Conservation (phyloP, 2,888 invertebrate species). For the Clostera curtula region DNA sequence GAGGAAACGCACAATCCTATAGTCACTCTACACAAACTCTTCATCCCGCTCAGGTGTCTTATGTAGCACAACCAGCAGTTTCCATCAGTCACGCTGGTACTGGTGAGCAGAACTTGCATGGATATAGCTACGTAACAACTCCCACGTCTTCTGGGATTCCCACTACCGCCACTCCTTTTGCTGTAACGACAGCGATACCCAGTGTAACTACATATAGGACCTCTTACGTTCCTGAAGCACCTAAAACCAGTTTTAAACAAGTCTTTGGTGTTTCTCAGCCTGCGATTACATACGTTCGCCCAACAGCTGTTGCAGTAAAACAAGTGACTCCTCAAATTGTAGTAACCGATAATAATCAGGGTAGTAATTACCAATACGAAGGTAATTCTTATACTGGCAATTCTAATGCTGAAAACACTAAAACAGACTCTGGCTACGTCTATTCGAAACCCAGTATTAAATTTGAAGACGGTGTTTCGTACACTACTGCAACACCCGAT, state of each 20-base stretch:
- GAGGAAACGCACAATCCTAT: conserved; percentile 25
- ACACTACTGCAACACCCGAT: conserved; percentile 46
- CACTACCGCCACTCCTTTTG: conserved; percentile 57
- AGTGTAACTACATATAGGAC: conserved; percentile 46
- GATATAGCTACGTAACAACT: conserved; percentile 51
- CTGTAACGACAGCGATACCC: conserved; percentile 52
- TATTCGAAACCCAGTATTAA: conserved; percentile 51
- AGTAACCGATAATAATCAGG: conserved; percentile 42
- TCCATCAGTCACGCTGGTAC: conserved; percentile 57
- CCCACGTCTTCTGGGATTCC: conserved; percentile 61
- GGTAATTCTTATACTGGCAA: conserved; percentile 25
- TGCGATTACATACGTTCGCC: conserved; percentile 57
- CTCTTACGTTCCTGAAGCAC: conserved; percentile 49
- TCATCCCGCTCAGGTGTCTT: conserved; percentile 40
- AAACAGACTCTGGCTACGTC: conserved; percentile 39
- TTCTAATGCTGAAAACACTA: conserved; percentile 11
- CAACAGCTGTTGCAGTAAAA: conserved; percentile 41
- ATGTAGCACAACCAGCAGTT: conserved; percentile 50
- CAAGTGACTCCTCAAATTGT: conserved; percentile 42
- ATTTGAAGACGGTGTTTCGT: conserved; percentile 53
- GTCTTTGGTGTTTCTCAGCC: conserved; percentile 62
- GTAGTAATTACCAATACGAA: conserved; percentile 36
- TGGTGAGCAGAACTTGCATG: conserved; percentile 46
- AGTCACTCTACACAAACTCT: conserved; percentile 29
- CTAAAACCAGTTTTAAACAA: conserved; percentile 57